Base-by-base conservation (phyloP, 1,140 invertebrate genomes). In the Macrosteles quadrilineatus region DNA sequence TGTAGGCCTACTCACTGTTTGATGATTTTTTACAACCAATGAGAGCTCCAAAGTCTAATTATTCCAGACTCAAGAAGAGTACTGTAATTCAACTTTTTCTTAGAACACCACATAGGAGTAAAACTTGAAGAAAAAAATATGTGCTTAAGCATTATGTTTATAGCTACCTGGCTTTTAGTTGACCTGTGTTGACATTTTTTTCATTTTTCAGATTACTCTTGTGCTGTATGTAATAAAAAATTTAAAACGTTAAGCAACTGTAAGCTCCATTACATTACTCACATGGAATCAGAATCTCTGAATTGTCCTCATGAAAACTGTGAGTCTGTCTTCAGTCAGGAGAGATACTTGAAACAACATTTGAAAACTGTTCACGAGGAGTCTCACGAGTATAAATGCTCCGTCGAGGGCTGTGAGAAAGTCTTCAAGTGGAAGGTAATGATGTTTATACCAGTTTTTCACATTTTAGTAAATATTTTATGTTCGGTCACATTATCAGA, bases 331-430 rank as follows among this genome's bases (percentile, higher is more conserved):
- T 50, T 50, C 21, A 21, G 14, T 19, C 47, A 19, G n/a, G 47
- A 50, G 47, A 50, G 21, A 50, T 50, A 50, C n/a, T 21, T 50
- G 47, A 50, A 17, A 50, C 47, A 50, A n/a, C 47, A 50, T 50
- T 17, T 50, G 21, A n/a, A 50, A 11, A 4, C 4, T 50, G 47
- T 50, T 50, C 47, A 50, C n/a, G 47, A 19, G n/a, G n/a, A 11
- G 47, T 50, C 3, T 4, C 47, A 50, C n/a, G 47, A 50, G 21
- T 50, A 50, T n/a, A 17, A 50, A 50, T 50, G 47, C n/a, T n/a
- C 47, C 6, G n/a, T 50, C 4, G 47, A 50, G n/a, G n/a, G n/a
- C 47, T 50, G 47, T 50, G 47, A 50, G n/a, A 50, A 17, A 50
- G 47, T 50, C 3, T 50, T 50, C 4, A 17, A 50, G n/a, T 50